Base-by-base conservation (phyloP, 2,888 invertebrate genomes). In the Siphlonurus alternatus region DNA sequence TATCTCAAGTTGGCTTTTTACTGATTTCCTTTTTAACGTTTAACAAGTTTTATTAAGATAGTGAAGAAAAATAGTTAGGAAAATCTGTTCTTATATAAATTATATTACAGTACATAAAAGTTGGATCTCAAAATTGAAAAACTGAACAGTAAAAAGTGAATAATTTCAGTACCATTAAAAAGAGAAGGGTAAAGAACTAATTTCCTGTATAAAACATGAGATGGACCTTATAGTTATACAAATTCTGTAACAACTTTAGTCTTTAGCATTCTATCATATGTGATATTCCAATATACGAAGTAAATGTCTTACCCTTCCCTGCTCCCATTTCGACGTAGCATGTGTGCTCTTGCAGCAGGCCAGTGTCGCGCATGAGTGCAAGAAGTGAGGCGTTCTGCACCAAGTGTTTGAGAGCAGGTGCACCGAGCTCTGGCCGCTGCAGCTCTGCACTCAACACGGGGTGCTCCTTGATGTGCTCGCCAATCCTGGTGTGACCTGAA, bases 301-400 rank as follows among this genome's bases (percentile, higher is more conserved):
- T n/a, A n/a, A n/a, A n/a, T n/a, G n/a, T n/a, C n/a, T n/a, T 72
- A 84, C 89, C 93, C 81, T 88, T 89, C n/a, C 93, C 93, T 15
- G 93, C 93, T 0, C 93, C 93, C 72, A 93, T 86, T 74, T 94
- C 94, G 65, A 93, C 81, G 70, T 83, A 93, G 74, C 88, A 87
- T 0, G 87, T 86, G 23, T 79, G 73, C 10, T 83, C 76, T 15
- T 70, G 72, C 1, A 89, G 75, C 54, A 92, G 77, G 1, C 80
- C 76, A 66, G 82, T 78, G 0, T 78, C 74, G 64, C 87, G 80
- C 59, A 89, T 75, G 64, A 88, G 80, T 54, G 85, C 86, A 65
- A 94, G 75, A 66, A 94, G 77, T 0, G 88, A 85, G 1, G 91
- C 85, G 63, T 85, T 86, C 75, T 94, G 93, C 22, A 84, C 75